These are phyloP conservation scores for Panthera leo DNA, from an alignment of 2,113 vertebrate species.

Conservation along the genomic window DNA sequence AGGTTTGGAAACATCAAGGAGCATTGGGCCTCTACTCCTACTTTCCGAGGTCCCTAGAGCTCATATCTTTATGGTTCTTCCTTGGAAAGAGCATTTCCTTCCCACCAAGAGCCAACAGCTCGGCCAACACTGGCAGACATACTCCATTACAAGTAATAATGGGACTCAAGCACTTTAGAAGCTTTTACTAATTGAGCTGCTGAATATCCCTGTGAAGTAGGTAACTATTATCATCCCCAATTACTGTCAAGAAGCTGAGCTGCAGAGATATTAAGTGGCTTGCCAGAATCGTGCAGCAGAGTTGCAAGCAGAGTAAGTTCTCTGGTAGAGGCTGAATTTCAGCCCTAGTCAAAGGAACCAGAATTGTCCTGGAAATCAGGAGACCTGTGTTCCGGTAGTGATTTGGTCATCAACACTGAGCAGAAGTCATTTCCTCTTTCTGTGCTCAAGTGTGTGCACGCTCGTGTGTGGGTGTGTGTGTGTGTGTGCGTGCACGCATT, in stretches of 20 bases:
- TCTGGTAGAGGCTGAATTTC: neutral
- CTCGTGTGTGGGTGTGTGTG: neutral
- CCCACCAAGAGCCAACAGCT: constrained; percentile 19
- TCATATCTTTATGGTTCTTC: neutral
- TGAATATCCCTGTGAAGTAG: constrained; percentile 70
- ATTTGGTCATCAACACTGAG: neutral
- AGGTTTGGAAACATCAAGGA: neutral
- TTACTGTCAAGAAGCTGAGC: constrained; percentile 75
- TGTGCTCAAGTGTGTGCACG: neutral
- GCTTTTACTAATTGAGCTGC: constrained; percentile 71
- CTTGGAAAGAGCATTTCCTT: constrained; percentile 50
- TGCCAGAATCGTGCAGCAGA: neutral
- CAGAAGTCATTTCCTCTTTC: neutral
- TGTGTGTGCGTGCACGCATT: neutral
- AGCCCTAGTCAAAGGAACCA: neutral
- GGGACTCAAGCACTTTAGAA: constrained; percentile 64
- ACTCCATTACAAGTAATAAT: constrained; percentile 65
- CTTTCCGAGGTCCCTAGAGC: neutral
- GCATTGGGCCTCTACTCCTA: neutral
- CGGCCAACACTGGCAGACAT: neutral
- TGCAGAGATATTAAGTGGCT: constrained; percentile 59
- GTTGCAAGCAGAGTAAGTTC: neutral
- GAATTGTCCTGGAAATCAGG: neutral
- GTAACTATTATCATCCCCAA: constrained; percentile 73
- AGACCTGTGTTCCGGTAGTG: neutral